These are phyloP conservation scores for Anoplolepis gracilipes DNA, from an alignment of 1,140 invertebrate genomes.

Conservation along the genomic window DNA sequence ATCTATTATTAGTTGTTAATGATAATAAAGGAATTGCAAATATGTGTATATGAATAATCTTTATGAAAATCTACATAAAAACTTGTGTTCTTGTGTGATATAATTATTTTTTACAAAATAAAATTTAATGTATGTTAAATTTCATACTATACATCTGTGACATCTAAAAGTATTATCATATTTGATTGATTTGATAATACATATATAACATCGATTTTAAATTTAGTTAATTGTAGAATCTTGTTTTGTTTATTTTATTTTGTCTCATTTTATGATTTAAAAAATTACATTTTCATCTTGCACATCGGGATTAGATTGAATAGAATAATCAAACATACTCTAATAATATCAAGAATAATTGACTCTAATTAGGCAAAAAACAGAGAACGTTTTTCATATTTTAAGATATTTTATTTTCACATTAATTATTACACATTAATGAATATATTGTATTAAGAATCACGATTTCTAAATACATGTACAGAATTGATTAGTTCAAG, in stretches of 20 bases:
- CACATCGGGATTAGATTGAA: neutral
- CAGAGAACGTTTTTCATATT: too few species aligned
- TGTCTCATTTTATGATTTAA: neutral
- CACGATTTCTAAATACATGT: conserved; percentile 5
- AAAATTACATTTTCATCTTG: neutral
- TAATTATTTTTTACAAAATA: neutral
- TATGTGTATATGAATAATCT: conserved; percentile 20
- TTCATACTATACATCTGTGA: neutral
- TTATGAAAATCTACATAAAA: conserved; percentile 3
- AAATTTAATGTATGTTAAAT: neutral
- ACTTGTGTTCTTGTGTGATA: neutral
- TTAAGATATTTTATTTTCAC: neutral
- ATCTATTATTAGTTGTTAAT: conserved; percentile 15
- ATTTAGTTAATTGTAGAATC: neutral
- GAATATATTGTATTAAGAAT: neutral
- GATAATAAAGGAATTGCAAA: neutral
- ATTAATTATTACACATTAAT: neutral
- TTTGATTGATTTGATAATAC: too few species aligned
- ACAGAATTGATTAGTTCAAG: neutral
- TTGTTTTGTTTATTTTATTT: neutral
- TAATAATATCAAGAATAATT: conserved; percentile 7
- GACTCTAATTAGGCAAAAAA: neutral
- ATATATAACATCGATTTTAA: neutral
- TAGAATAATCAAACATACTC: neutral
- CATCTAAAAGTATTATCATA: too few species aligned